Evolutionary conservation across 2,888 invertebrate genomes (phyloP), one percentile per base, ranked within the genome.

Genomic region (Drosophila pseudotakahashii): DNA sequence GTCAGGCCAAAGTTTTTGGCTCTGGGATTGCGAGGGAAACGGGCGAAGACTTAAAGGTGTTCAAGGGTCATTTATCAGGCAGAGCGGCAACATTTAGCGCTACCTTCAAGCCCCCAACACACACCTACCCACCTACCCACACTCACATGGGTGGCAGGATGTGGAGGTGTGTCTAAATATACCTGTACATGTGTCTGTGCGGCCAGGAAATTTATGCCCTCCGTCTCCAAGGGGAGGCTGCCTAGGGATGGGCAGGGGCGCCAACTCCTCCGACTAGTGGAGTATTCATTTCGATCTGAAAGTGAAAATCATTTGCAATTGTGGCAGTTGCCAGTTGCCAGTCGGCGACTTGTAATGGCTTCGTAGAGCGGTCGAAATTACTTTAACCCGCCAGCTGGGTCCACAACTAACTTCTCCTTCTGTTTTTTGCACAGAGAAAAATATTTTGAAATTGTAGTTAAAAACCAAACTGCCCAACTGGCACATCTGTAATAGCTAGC

Each of bases 21-120:
- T 63, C 23, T 36, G 45, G 60, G 47, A 51, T 19, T 45, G 52
- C 52, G 52, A 19, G 36, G 32, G 60, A 19, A 42, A 34, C 14
- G 51, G 16, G 51, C 59, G 9, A 54, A 47, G 68, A 67, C 80
- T 85, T 88, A 79, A 89, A 89, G 89, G 90, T 89, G 88, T 81
- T 87, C 86, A 84, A 83, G 90, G 89, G 89, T 89, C 84, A 89
- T 90, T 89, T 89, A 89, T 89, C 90, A 89, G 90, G 79, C 81
- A 87, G 81, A 78, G 81, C 83, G 75, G 87, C 79, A 88, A 83
- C 83, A 81, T 81, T 81, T 88, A 82, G 78, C 86, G 88, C 72
- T 78, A 61, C 50, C 72, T 73, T 68, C 67, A 19, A 19, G 26
- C 36, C 48, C 66, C 39, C 30, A 10, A 34, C 34, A 11, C 11